These are phyloP conservation scores for Rotaria socialis DNA, from an alignment of 2,888 invertebrate species.

Conservation along the genomic window DNA sequence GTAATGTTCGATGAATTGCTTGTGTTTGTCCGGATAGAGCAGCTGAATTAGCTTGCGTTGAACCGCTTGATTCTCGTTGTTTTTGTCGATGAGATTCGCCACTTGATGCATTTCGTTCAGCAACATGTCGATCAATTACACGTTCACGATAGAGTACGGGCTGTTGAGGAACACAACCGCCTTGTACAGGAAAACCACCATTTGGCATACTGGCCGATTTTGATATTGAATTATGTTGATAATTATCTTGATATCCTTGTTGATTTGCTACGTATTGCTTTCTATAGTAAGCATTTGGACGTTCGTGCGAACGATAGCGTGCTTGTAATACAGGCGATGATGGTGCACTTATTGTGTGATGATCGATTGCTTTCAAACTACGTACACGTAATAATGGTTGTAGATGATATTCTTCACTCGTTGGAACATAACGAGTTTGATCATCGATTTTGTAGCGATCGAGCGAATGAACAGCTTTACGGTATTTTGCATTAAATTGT, in stretches of 20 bases:
- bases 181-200: slow-evolving; percentile 24
- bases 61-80: background rate
- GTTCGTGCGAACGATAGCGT: slow-evolving; percentile 25
- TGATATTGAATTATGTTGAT: slow-evolving; percentile 20
- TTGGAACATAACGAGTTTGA: background rate
- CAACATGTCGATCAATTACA: slow-evolving; percentile 30
- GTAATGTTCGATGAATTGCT: background rate
- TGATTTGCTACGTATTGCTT: background rate
- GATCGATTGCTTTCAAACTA: slow-evolving; percentile 34
- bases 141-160: slow-evolving; percentile 6
- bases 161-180: background rate
- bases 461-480: slow-evolving; percentile 27
- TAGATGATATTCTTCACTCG: background rate
- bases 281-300: background rate
- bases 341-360: background rate
- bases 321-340: slow-evolving; percentile 16
- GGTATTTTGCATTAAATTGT: background rate
- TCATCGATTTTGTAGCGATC: background rate
- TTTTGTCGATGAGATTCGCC: slow-evolving; percentile 19
- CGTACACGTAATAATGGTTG: slow-evolving; percentile 38
- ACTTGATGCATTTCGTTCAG: slow-evolving; percentile 1
- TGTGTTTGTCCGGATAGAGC: background rate
- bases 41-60: background rate
- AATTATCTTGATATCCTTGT: background rate
- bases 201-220: slow-evolving; percentile 7